phyloP scores from a whole-genome alignment of 2,113 vertebrate species.

The Sitta europaea region DNA sequence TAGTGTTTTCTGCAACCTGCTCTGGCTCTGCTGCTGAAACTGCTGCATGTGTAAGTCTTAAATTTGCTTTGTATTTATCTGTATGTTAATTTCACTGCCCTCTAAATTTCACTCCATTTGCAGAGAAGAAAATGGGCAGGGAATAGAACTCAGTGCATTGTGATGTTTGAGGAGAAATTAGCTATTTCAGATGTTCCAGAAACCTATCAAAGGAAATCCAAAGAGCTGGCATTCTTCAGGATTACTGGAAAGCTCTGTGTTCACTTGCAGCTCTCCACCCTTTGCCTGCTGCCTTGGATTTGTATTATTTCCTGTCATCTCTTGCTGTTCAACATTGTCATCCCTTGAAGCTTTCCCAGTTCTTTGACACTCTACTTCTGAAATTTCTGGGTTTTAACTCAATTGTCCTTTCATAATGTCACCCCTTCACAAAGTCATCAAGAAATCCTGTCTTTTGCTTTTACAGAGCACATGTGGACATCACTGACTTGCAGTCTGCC shows the following conservation, averaged over 20 bases:
- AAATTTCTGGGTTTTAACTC: not conserved
- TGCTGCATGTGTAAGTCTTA: conserved; percentile 74
- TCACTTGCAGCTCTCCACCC: not conserved
- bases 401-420: not conserved
- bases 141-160: not conserved
- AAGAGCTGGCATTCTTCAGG: not conserved
- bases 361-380: not conserved
- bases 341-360: not conserved
- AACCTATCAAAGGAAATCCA: not conserved
- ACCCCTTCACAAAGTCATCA: not conserved
- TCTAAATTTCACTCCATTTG: not conserved
- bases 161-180: not conserved
- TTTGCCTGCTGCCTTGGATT: not conserved
- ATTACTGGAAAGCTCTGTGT: not conserved
- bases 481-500: not conserved
- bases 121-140: not conserved
- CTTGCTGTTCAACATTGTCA: too few relatives aligned
- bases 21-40: conserved; percentile 38
- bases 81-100: not conserved
- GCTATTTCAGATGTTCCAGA: not conserved
- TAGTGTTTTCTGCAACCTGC: conserved; percentile 64
- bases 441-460: not conserved
- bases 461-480: not conserved
- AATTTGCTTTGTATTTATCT: not conserved
- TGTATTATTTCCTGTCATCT: not conserved